These are phyloP conservation scores for Aurelia aurita complex sp. Pacific DNA, from an alignment of 30 jellyfish, hydroid and myxozoan genomes.

Conservation along the genomic window DNA sequence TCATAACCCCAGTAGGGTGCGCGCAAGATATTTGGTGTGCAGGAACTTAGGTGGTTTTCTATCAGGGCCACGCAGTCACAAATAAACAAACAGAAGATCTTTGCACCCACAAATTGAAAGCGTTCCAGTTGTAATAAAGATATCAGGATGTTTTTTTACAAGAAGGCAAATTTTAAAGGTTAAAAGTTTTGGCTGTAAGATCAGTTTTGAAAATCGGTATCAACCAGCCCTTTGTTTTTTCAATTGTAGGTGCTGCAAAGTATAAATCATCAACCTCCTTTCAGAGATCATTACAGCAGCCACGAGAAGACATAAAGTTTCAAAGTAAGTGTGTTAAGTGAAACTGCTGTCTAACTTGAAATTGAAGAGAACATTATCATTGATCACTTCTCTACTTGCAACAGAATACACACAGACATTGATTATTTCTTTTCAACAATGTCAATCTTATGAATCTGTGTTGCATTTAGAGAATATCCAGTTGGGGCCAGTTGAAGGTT, in stretches of 20 bases:
- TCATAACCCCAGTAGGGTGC: too few species aligned
- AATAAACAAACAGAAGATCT: neutral
- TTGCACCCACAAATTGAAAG: neutral
- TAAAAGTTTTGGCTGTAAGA: neutral
- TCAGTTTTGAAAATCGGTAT: neutral
- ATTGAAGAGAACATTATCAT: too few species aligned
- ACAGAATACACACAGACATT: too few species aligned
- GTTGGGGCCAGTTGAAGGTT: too few species aligned
- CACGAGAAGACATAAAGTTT: conserved; percentile 17
- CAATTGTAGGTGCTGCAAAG: conserved; percentile 47
- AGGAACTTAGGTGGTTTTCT: neutral
- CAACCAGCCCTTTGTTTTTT: neutral
- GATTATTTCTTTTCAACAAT: too few species aligned
- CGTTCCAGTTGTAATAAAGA: neutral
- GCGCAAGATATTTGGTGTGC: neutral
- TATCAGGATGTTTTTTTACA: too few species aligned
- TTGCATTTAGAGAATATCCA: too few species aligned
- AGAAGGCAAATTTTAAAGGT: neutral
- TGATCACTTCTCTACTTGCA: too few species aligned
- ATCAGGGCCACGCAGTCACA: neutral
- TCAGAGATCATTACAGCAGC: conserved; percentile 64
- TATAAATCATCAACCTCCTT: conserved; percentile 52
- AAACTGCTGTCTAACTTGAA: too few species aligned
- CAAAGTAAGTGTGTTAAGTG: conserved; percentile 15
- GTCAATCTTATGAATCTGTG: too few species aligned